Evolutionary conservation across 2,797 vertebrate species (phyloP), one percentile per base, ranked within the genome.

Genomic region (Pipistrellus kuhlii): DNA sequence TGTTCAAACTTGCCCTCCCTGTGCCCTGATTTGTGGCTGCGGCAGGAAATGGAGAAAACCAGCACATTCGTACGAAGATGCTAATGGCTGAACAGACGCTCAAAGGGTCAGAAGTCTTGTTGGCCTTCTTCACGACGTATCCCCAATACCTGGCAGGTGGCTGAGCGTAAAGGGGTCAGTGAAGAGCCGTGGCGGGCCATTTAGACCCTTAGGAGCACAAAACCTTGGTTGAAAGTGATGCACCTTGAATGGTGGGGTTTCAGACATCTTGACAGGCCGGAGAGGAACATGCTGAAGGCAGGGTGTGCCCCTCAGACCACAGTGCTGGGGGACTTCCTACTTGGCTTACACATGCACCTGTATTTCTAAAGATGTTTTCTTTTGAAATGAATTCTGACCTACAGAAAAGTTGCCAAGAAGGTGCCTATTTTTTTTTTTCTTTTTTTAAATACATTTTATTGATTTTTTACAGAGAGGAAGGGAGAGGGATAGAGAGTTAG

Each of bases 331-430:
- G 23, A n/a, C 3, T 1, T 30, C 87, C 41, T 81, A 6, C 12
- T 72, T 73, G 64, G 21, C 51, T 48, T 51, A 81, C 5, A 71
- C 12, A 53, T 1, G n/a, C 1, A 41, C 7, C 11, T 46, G 2
- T 27, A 6, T 72, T 76, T 78, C 59, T 20, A 44, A 64, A 64
- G 18, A 44, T 2, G 6, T 92, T 73, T 86, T 41, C 82, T 93
- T 93, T 87, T 73, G n/a, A 89, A 92, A 53, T 73, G 3, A 55
- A 62, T 69, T 75, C 76, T 72, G 44, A 90, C 25, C 59, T 77
- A 62, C 9, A 80, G 38, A 92, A 92, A 71, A 73, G 35, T 78
- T 81, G 6, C 30, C 32, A 81, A 62, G 44, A 23, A 35, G 25
- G 80, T 17, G 11, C 17, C 8, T 9, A 15, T 35, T 12, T 62